A percentile compares a stretch with the other conserved stretches of the same genome.
These are phyloP conservation scores for Tympanoctomys barrerae DNA, from an alignment of 2,797 vertebrate genomes.

Conservation along the genomic window DNA sequence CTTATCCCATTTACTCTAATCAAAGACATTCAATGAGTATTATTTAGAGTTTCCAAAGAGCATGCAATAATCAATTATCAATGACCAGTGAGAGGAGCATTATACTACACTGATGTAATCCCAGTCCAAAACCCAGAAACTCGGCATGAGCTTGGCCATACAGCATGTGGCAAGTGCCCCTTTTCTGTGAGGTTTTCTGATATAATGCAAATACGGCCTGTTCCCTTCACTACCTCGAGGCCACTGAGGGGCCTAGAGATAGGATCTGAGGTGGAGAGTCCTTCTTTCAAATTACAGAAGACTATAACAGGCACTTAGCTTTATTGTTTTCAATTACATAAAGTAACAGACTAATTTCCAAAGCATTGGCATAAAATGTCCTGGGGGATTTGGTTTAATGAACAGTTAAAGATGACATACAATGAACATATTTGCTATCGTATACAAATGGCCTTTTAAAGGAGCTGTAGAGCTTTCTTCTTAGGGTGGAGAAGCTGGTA, in stretches of 20 bases:
- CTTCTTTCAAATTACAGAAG: slow-evolving; percentile 59
- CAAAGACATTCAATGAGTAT: slow-evolving; percentile 45
- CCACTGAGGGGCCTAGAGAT: slow-evolving; percentile 28
- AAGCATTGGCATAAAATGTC: slow-evolving; percentile 64
- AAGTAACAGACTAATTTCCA: slow-evolving; percentile 74
- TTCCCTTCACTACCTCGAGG: slow-evolving; percentile 53
- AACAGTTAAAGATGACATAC: slow-evolving; percentile 68
- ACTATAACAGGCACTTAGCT: slow-evolving; percentile 59
- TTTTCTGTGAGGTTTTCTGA: slow-evolving; percentile 59
- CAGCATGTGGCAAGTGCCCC: slow-evolving; percentile 50
- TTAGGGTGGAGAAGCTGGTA: slow-evolving; percentile 39
- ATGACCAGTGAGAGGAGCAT: slow-evolving; percentile 45
- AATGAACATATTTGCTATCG: slow-evolving; percentile 9
- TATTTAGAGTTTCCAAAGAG: slow-evolving; percentile 53
- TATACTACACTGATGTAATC: background rate
- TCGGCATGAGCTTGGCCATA: slow-evolving; percentile 17
- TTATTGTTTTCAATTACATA: slow-evolving; percentile 79
- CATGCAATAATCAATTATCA: slow-evolving; percentile 37
- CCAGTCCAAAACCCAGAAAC: background rate
- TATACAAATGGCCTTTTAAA: slow-evolving; percentile 43
- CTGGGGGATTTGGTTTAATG: slow-evolving; percentile 63
- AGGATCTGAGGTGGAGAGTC: slow-evolving; percentile 32
- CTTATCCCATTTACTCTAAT: slow-evolving; percentile 49
- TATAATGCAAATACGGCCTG: slow-evolving; percentile 40
- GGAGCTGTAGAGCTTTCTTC: slow-evolving; percentile 2